A percentile compares a stretch with the other conserved stretches of the same genome.
Conservation (phyloP, 2,888 invertebrate genomes). For the Xestobium rufovillosum region DNA sequence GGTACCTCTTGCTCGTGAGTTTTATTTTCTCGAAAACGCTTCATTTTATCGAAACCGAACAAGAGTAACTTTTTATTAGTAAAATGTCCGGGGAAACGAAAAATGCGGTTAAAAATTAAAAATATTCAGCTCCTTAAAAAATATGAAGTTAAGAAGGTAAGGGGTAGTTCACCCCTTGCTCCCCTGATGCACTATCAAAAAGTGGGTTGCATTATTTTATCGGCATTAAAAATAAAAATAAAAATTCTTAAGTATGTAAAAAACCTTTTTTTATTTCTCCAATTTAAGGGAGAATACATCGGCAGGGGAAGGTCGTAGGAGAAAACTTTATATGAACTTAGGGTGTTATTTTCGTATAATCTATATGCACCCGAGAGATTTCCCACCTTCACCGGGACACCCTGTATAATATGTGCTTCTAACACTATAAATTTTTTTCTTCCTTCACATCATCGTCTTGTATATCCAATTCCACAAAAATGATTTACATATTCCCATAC, state of each 20-base stretch:
- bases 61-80: no score
- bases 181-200: background rate
- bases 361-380: background rate
- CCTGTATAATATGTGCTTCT: no score
- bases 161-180: slow-evolving; percentile 2
- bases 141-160: background rate
- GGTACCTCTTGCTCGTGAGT: no score
- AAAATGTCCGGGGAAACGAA: no score
- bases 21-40: no score
- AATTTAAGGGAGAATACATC: background rate
- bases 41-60: no score
- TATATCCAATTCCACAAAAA: no score
- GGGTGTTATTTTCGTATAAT: background rate
- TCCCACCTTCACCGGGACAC: background rate
- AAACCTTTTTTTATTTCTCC: background rate
- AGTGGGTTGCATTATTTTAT: background rate
- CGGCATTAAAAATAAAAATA: background rate
- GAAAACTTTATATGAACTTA: background rate
- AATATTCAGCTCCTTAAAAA: no score
- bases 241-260: background rate
- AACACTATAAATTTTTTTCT: no score
- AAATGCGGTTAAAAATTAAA: no score
- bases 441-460: no score
- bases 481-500: no score
- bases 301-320: background rate